Evolutionary conservation across 2,888 invertebrate genomes (phyloP).

Genomic region (Drosophila mimetica): DNA sequence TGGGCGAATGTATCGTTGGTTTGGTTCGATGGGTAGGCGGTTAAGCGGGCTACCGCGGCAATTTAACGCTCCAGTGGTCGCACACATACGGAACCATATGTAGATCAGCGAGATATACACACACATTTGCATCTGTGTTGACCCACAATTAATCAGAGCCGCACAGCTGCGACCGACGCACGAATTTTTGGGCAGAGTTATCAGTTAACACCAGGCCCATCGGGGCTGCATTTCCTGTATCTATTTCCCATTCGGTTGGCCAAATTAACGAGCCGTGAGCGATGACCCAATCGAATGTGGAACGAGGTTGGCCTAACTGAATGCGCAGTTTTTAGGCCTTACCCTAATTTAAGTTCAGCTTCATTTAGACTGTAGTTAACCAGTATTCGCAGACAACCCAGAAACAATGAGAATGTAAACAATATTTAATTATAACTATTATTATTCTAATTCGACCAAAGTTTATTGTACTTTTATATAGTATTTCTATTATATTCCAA

Average conservation of each 20-base stretch:
- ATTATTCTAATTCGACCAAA: neutral
- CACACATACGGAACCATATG: constrained; percentile 24
- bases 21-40: constrained; percentile 23
- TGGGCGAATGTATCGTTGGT: constrained; percentile 19
- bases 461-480: no score
- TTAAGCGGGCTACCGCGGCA: constrained; percentile 52
- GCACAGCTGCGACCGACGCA: constrained; percentile 31
- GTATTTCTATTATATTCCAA: neutral
- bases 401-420: neutral
- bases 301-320: constrained; percentile 58
- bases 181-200: constrained; percentile 40
- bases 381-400: neutral
- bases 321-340: constrained; percentile 24
- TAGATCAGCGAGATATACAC: constrained; percentile 27
- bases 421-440: neutral
- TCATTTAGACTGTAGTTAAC: neutral
- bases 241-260: constrained; percentile 59
- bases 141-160: constrained; percentile 59
- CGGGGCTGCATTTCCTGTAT: constrained; percentile 65
- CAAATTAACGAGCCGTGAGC: constrained; percentile 72
- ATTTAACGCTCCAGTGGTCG: constrained; percentile 72
- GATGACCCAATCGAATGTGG: constrained; percentile 66
- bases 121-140: constrained; percentile 28
- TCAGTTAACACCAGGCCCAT: constrained; percentile 17
- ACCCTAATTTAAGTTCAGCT: neutral